phyloP scores from a whole-genome alignment of 2,888 invertebrate species.

The Heliconius hortense region DNA sequence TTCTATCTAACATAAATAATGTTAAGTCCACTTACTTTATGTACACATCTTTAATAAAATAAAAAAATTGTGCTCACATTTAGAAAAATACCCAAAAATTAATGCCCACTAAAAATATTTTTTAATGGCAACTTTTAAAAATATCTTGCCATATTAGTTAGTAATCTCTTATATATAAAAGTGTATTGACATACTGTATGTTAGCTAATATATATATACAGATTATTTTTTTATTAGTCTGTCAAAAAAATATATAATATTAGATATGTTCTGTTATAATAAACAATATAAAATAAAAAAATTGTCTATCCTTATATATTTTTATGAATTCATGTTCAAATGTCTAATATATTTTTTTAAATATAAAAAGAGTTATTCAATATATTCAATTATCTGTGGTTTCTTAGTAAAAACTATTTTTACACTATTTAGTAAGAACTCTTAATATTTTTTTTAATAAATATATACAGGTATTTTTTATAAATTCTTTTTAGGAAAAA shows the following conservation, averaged over 20 bases:
- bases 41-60: constrained; percentile 25
- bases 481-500: neutral
- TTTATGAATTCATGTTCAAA: neutral
- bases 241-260: constrained; percentile 1
- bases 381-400: neutral
- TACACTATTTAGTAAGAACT: neutral
- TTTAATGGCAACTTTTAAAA: constrained; percentile 29
- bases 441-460: neutral
- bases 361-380: constrained; percentile 1
- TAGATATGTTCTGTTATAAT: neutral
- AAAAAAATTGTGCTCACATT: constrained; percentile 34
- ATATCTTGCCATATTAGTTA: neutral
- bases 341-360: neutral
- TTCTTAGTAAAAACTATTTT: neutral
- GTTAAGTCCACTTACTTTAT: constrained; percentile 39
- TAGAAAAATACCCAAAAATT: constrained; percentile 32
- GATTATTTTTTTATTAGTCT: neutral
- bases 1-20: constrained; percentile 43
- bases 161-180: constrained; percentile 10
- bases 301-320: neutral
- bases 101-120: constrained; percentile 33
- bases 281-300: neutral
- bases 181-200: neutral
- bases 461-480: neutral
- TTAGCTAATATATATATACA: neutral